Evolutionary conservation across 2,797 vertebrate species (phyloP).

Genomic region (Acanthopagrus latus): DNA sequence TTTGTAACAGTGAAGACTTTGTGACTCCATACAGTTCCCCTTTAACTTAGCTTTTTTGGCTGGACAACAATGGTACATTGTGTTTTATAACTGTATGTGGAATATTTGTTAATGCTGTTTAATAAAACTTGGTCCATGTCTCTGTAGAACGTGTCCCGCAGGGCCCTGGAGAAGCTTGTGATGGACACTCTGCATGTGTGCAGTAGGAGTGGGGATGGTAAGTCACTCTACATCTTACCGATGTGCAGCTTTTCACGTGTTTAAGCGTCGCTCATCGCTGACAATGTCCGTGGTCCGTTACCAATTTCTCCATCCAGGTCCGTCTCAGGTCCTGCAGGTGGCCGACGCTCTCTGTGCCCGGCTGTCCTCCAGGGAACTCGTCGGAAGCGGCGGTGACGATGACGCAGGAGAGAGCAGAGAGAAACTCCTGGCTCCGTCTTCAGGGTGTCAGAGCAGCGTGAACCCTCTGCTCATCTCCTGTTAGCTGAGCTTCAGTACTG

Average conservation of each 20-base stretch:
- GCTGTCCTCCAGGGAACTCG: conserved; percentile 51
- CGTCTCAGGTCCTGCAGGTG: conserved; percentile 58
- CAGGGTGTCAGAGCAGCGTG: conserved; percentile 32
- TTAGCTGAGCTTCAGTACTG: conserved; percentile 13
- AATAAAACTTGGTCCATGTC: background rate
- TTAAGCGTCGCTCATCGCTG: background rate
- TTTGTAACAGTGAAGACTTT: no score
- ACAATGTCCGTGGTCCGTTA: background rate
- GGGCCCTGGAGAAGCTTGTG: conserved; percentile 78
- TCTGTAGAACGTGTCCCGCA: conserved; percentile 63
- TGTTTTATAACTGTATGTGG: no score
- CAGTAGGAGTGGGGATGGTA: conserved; percentile 72
- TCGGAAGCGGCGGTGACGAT: conserved; percentile 23
- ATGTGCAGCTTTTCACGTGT: background rate
- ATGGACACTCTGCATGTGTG: conserved; percentile 78
- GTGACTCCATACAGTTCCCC: no score
- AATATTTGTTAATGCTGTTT: background rate
- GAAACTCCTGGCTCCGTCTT: conserved; percentile 23
- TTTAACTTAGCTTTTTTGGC: no score
- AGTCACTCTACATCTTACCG: background rate
- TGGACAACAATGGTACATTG: no score
- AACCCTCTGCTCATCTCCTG: conserved; percentile 70
- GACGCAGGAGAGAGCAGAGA: conserved; percentile 37
- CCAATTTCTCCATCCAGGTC: conserved; percentile 33
- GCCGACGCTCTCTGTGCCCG: conserved; percentile 57